Evolutionary conservation across 2,797 vertebrate species (phyloP), one percentile per base, ranked within the genome.

Genomic region (Pitangus sulphuratus): DNA sequence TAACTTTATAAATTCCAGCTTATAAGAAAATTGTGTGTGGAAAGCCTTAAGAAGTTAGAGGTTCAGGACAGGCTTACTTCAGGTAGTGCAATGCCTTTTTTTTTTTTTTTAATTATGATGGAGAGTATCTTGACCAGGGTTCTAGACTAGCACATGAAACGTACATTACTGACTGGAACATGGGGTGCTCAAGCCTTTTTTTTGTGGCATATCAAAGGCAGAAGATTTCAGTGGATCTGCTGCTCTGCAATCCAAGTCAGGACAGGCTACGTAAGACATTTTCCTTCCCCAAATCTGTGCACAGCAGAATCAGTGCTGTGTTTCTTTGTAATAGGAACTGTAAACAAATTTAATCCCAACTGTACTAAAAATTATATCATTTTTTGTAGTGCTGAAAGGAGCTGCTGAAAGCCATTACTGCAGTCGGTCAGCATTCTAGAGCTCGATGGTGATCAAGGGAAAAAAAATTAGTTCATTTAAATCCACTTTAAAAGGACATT

Each of bases 1-100:
- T 89, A 95, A 93, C 45, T 51, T 76, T 51, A 88, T 14, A 74
- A 51, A 84, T 66, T 64, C 31, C 33, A 65, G 14, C 40, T 75
- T 57, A 7, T 8, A 92, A 89, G 47, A 62, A 95, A 94, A 60
- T 18, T 82, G 60, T 58, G 25, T 82, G 60, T 70, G 33, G 24
- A 89, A 95, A 75, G 60, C 25, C 45, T 30, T 35, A 26, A 56
- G n/a, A 37, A 87, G 12, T 28, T 57, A 11, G 47, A 87, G 82
- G 37, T 56, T 86, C 28, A 44, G 20, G 61, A 26, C 11, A n/a
- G 15, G 9, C 22, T 69, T 71, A 53, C 39, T 89, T 76, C 35
- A 83, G 35, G 31, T n/a, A 37, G 11, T 0, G 0, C 6, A 21
- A 26, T 21, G 21, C 15, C 37, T 44, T 33, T 28, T 42, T 18